Base-by-base conservation (phyloP, 1,140 invertebrate species). In the Brachionus manjavacas region DNA sequence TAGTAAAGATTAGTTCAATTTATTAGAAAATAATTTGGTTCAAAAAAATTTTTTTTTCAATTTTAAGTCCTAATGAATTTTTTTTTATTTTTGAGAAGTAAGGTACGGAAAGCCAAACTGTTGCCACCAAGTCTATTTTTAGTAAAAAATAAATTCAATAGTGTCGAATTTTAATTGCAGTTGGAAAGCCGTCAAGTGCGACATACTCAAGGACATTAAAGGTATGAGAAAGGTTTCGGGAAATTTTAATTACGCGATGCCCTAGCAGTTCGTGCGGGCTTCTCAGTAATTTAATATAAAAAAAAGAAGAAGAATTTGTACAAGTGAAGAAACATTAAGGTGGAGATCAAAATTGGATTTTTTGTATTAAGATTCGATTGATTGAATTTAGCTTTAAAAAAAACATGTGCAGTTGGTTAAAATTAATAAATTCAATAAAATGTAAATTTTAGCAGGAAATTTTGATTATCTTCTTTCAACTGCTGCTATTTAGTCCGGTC, bases 231-330 rank as follows among this genome's bases (percentile, higher is more conserved):
- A 23, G 68, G 31, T 41, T 72, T 41, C 39, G 68, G 68, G 68
- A 72, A 72, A 72, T 72, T 72, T 72, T 72, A 72, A 72, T 72
- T 72, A 72, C 39, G 35, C 35, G 68, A 72, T 6, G 68, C 35
- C 68, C 16, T 72, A 72, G 35, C 11, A 72, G 39, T 70, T 31
- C 14, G 6, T 31, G n/a, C 66, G 31, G 66, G 66, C 31, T 70
- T 70, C 66, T 31, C 9, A 72, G 68, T 72, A 72, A 72, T 72
- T 72, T 72, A 72, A 72, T 72, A 72, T 41, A 72, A 72, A 72
- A 72, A 46, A 35, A 35, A 35, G 31, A 35, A 35, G 31, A 35
- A 41, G 68, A 72, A 72, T 72, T 72, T 20, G 16, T 72, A 72
- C 68, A 72, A 72, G 68, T 72, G 66, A 39, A 31, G 31, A 68